phyloP scores from a whole-genome alignment of 2,888 invertebrate genomes.

The Eupithecia inturbata region DNA sequence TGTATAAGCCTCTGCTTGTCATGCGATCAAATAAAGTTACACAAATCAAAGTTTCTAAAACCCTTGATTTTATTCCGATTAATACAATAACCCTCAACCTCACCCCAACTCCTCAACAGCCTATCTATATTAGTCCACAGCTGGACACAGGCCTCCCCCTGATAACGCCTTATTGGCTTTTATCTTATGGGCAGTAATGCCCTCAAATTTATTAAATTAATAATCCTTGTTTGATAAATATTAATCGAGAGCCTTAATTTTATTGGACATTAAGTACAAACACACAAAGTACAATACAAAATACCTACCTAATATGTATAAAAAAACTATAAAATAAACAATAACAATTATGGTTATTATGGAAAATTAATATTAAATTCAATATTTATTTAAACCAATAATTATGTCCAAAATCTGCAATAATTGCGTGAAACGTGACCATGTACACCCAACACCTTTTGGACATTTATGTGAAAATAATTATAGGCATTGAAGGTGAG shows the following conservation, averaged over 20 bases:
- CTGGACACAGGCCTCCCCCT: too few species aligned
- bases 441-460: conserved; percentile 33
- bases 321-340: not conserved
- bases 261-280: not conserved
- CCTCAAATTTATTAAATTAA: too few species aligned
- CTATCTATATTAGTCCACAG: too few species aligned
- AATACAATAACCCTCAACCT: too few species aligned
- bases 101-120: too few species aligned
- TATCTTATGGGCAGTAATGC: too few species aligned
- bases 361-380: conserved; percentile 6
- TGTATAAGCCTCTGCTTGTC: too few species aligned
- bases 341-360: conserved; percentile 19
- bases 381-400: conserved; percentile 39
- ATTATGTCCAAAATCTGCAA: conserved; percentile 44
- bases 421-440: conserved; percentile 46
- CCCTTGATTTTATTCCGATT: conserved; percentile 3
- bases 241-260: not conserved
- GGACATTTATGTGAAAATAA: conserved; percentile 23
- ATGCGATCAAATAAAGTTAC: too few species aligned
- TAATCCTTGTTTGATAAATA: not conserved
- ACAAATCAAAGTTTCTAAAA: conserved; percentile 22
- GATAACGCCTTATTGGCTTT: too few species aligned
- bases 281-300: not conserved
- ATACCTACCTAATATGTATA: not conserved
- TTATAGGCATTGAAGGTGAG: conserved; percentile 26